These are phyloP conservation scores for Acanthurus lineatus DNA, from an alignment of 2,797 vertebrate genomes.

Conservation along the genomic window DNA sequence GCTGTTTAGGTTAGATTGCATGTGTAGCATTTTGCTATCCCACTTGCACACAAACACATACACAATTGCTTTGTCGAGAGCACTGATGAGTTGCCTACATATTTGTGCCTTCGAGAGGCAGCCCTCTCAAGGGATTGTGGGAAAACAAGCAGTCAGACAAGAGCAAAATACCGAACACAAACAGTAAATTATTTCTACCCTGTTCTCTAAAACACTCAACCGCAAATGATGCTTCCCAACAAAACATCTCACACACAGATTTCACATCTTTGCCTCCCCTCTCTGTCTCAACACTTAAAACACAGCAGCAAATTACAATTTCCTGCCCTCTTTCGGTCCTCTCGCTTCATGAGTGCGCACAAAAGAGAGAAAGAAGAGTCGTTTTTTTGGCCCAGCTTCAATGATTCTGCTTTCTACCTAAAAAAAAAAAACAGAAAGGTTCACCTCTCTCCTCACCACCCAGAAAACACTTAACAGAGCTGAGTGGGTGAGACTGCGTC, in stretches of 20 bases:
- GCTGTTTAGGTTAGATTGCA: neutral
- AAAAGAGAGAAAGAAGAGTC: neutral
- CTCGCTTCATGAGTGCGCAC: neutral
- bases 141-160: constrained; percentile 21
- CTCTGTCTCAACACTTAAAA: constrained; percentile 29
- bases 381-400: constrained; percentile 12
- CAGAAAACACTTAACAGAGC: neutral
- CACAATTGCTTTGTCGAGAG: neutral
- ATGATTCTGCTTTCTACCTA: constrained; percentile 6
- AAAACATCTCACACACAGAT: constrained; percentile 11
- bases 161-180: constrained; percentile 31
- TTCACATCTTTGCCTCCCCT: constrained; percentile 9
- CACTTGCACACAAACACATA: neutral
- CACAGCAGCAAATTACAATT: constrained; percentile 29
- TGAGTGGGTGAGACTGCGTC: neutral
- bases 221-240: constrained; percentile 26
- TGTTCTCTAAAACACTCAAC: constrained; percentile 11
- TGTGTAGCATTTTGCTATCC: neutral
- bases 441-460: neutral
- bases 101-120: constrained; percentile 31
- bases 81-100: constrained; percentile 23
- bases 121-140: constrained; percentile 5
- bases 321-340: constrained; percentile 6
- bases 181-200: constrained; percentile 20
- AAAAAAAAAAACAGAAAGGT: neutral